A percentile compares a stretch with the other conserved stretches of the same genome.
phyloP scores from a whole-genome alignment of 2,113 vertebrate species.

The Pseudorhombus dupliciocellatus region DNA sequence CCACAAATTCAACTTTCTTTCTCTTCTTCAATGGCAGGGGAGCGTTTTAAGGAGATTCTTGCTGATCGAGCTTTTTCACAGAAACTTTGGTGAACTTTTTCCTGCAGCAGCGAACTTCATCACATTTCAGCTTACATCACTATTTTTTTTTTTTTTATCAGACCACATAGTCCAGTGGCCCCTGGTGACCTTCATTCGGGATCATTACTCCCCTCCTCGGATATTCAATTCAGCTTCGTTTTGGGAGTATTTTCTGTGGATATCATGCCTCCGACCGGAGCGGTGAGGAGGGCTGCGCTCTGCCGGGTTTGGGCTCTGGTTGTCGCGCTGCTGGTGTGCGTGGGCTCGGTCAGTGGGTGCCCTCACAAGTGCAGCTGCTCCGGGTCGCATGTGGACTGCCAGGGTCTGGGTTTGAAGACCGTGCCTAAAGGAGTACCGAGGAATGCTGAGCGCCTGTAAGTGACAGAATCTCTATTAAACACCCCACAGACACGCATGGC shows the following conservation, averaged over 20 bases:
- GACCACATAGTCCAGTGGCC: constrained; percentile 7
- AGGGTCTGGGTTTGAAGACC: constrained; percentile 89
- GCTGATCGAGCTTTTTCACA: constrained; percentile 32
- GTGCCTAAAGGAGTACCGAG: constrained; percentile 94
- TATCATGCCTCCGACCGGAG: constrained; percentile 79
- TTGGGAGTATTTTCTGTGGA: constrained; percentile 55
- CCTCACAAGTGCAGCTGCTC: constrained; percentile 97
- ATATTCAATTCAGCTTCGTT: constrained; percentile 35
- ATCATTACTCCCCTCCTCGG: constrained; percentile 30
- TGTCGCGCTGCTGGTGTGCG: constrained; percentile 78
- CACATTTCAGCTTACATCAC: constrained; percentile 23
- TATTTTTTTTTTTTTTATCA: not conserved
- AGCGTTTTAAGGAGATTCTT: constrained; percentile 39
- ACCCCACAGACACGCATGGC: not conserved
- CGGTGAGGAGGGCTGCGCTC: constrained; percentile 73
- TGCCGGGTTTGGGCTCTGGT: constrained; percentile 77
- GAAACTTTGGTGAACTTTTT: constrained; percentile 67
- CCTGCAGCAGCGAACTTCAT: constrained; percentile 20
- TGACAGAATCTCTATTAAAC: constrained; percentile 40
- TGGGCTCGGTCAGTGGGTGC: constrained; percentile 84
- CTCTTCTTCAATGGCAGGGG: constrained; percentile 35
- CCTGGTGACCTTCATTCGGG: constrained; percentile 18
- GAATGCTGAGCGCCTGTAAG: constrained; percentile 96
- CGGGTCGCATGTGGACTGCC: constrained; percentile 96
- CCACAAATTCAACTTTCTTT: not conserved